phyloP scores from a whole-genome alignment of 2,888 invertebrate species.

The Monopis laevigella region DNA sequence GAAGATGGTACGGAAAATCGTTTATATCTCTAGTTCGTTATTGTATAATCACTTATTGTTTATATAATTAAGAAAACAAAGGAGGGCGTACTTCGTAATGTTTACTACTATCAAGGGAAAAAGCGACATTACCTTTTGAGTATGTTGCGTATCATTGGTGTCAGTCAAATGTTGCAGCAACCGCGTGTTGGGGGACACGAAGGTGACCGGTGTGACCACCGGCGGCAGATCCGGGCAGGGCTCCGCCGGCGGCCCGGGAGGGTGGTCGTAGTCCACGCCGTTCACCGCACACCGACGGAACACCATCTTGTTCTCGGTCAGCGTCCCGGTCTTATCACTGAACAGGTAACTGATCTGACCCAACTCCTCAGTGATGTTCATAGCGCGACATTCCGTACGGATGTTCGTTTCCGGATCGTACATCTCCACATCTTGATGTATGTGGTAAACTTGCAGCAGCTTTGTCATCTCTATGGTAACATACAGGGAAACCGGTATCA shows the following conservation, averaged over 20 bases:
- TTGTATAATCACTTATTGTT: too few species aligned
- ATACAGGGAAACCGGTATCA: conserved; percentile 96
- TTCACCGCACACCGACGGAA: conserved; percentile 91
- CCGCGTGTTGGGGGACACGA: conserved; percentile 50
- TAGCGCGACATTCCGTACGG: conserved; percentile 82
- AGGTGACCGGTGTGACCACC: conserved; percentile 53
- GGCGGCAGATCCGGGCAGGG: conserved; percentile 61
- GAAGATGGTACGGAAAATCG: not conserved
- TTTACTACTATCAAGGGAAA: too few species aligned
- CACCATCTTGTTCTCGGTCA: conserved; percentile 98
- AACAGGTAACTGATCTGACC: conserved; percentile 93
- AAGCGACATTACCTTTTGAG: conserved; percentile 69
- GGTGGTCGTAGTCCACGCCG: conserved; percentile 90
- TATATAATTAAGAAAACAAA: too few species aligned
- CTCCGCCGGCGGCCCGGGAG: conserved; percentile 75
- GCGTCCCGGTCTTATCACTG: conserved; percentile 97
- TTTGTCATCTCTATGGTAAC: conserved; percentile 97
- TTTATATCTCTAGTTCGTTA: too few species aligned
- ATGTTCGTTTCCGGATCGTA: conserved; percentile 87
- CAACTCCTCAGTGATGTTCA: conserved; percentile 97
- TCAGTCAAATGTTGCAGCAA: conserved; percentile 49
- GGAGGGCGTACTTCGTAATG: too few species aligned
- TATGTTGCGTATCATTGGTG: conserved; percentile 62
- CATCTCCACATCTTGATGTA: conserved; percentile 88
- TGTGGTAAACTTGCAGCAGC: conserved; percentile 94